Base-by-base conservation (phyloP, 2,888 invertebrate genomes). In the Acleris literana region DNA sequence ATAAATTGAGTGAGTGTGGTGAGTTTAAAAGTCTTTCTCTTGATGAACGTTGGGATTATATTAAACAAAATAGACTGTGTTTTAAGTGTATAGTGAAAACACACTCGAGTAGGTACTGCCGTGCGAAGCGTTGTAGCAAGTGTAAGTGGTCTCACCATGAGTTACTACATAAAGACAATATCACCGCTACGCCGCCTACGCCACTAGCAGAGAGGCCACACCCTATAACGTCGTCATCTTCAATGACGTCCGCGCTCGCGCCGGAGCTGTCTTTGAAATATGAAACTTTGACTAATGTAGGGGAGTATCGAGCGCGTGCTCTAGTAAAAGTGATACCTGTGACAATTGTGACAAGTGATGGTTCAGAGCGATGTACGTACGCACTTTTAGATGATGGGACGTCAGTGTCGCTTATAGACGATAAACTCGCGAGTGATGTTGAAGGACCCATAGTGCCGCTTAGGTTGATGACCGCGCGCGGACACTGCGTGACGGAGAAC, bases 341-440 rank as follows among this genome's bases (percentile, higher is more conserved):
- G 22, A 22, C 22, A 22, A 22, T 48, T 11, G 29, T 29, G 16
- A 29, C 17, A 17, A 25, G 29, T 48, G 3, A 11, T 6, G 57
- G 57, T 57, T n/a, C 7, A 7, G 57, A 57, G 29, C 46, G 9
- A 29, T 17, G 11, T n/a, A 46, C 44, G 6, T 44, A 56, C 44
- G 56, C 56, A n/a, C 25, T 56, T 48, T 48, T 25, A 22, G 57
- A 57, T 25, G 57, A 57, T 11, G 57, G 57, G n/a, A 48, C 46
- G n/a, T 29, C 57, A 7, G 46, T 46, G 46, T 57, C 57, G 6
- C 16, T 58, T 29, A 48, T 58, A 22, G 58, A 6, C 13, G 13
- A 9, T 43, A 9, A 43, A 58, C 58, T 49, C 33, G 48, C 48
- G 58, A 29, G 29, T 49, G 58, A 13, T 29, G 1, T 29, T 29